Evolutionary conservation across 2,797 vertebrate genomes (phyloP), one percentile per base, ranked within the genome.

Genomic region (Podarcis lilfordi): DNA sequence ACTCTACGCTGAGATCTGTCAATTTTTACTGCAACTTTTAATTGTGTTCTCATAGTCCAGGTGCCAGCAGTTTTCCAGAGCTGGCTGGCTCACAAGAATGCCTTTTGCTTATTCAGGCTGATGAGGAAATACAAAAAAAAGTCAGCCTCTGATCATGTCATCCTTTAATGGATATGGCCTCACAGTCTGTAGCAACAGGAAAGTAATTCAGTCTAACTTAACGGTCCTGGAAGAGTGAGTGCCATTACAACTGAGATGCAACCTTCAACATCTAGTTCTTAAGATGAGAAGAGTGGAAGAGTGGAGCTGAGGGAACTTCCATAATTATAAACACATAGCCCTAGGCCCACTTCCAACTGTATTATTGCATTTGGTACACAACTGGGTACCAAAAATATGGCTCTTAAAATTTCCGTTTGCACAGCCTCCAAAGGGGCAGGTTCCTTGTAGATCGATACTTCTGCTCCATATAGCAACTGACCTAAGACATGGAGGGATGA

Each of bases 21-120:
- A 96, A 97, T 97, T 97, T 97, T 97, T 97, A 97, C 88, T 92
- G 96, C 91, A 0, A 94, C 93, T 96, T 97, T 97, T 97, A 96
- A 97, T 96, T 97, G 92, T 94, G 91, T 96, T 96, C 97, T 96
- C 95, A 92, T 87, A 96, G 93, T 92, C 94, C 90, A 95, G 94
- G 93, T 81, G 9, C 95, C 92, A 96, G 95, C 93, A 95, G 88
- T 95, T 96, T 97, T 94, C 94, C 85, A 90, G 94, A 95, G 87
- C 86, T 77, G 80, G 64, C 90, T 89, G 89, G 40, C 84, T 95
- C 89, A 37, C 84, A 92, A 90, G 61, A 87, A 89, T 86, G 50
- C 76, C 87, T 89, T 93, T 91, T 72, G 45, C 89, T 90, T 92
- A 66, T 25, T 29, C 71, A 74, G 86, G n/a, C 71, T 91, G 72